Evolutionary conservation across 2,888 invertebrate species (phyloP), one percentile per base, ranked within the genome.

Genomic region (Ophion ellenae): DNA sequence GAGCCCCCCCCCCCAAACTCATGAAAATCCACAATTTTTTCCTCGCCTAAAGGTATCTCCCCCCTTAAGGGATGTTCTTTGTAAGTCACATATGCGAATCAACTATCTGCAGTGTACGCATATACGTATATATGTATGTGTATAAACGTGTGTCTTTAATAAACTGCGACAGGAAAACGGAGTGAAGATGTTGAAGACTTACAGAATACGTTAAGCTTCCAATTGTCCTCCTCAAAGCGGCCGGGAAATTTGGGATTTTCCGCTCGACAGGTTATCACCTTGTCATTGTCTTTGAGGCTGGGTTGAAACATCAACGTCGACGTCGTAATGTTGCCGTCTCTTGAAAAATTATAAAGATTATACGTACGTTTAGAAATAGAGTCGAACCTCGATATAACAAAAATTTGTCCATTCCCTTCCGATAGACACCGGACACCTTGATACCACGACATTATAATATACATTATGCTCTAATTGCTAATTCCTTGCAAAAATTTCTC

Each of bases 131-230:
- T 14, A 24, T 17, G 24, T 70, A 28, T 70, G 17, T 24, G 24
- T 70, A 11, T 17, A 17, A 20, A 69, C 45, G 9, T 47, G 17
- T 71, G 2, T 53, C 20, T 57, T 28, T 71, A 17, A 28, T 32
- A 17, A 47, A 24, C 45, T 47, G 20, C 69, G 47, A 28, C 17
- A 17, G 47, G 3, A n/a, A 59, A 36, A 5, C 20, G 32, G 3
- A 73, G 57, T 10, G 24, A 24, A 11, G 24, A 53, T 53, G 32
- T 24, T 63, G 28, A 1, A 32, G 14, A 92, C 98, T 97, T 95
- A 98, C 98, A 98, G 94, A 97, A 97, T 89, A 98, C 97, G 94
- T 97, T 97, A 84, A 98, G 95, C 92, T 96, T 97, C 95, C 97
- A 96, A 74, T 96, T 96, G 87, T 97, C 97, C 94, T 98, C 98